A percentile compares a stretch with the other conserved stretches of the same genome.
phyloP scores from a whole-genome alignment of 2,888 invertebrate species.

The Eutolmus rufibarbis region DNA sequence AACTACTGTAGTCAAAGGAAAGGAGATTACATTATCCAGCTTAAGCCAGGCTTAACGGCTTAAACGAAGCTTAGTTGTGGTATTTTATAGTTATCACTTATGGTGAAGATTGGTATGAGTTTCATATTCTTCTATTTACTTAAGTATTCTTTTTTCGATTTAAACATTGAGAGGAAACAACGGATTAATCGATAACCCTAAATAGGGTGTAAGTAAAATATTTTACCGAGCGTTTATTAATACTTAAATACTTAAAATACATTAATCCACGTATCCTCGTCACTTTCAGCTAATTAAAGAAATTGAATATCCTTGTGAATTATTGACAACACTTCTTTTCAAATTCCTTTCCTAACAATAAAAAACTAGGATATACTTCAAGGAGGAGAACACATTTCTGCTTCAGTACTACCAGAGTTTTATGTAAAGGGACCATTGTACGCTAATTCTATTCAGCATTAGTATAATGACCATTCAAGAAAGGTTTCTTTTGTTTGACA shows the following conservation, averaged over 20 bases:
- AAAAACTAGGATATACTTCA: not conserved
- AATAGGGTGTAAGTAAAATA: not conserved
- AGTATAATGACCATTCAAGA: slow-evolving; percentile 3
- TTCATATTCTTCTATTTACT: no score
- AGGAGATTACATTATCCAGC: no score
- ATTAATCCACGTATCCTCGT: not conserved
- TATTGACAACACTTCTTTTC: not conserved
- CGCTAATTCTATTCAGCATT: slow-evolving; percentile 10
- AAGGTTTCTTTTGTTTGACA: slow-evolving; percentile 16
- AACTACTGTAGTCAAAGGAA: no score
- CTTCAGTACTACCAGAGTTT: not conserved
- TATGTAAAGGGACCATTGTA: not conserved
- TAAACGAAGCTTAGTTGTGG: not conserved
- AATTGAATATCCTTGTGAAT: not conserved
- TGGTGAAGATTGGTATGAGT: not conserved
- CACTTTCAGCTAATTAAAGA: not conserved
- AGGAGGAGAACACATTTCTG: not conserved
- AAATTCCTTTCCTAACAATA: not conserved
- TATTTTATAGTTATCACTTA: not conserved
- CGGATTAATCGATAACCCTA: not conserved
- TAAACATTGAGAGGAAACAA: no score
- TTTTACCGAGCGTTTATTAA: not conserved
- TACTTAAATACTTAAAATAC: not conserved
- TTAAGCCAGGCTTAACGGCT: no score
- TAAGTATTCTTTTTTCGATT: no score